These are phyloP conservation scores for Agrenia bidenticulata DNA, from an alignment of 2,888 invertebrate species.

Conservation along the genomic window DNA sequence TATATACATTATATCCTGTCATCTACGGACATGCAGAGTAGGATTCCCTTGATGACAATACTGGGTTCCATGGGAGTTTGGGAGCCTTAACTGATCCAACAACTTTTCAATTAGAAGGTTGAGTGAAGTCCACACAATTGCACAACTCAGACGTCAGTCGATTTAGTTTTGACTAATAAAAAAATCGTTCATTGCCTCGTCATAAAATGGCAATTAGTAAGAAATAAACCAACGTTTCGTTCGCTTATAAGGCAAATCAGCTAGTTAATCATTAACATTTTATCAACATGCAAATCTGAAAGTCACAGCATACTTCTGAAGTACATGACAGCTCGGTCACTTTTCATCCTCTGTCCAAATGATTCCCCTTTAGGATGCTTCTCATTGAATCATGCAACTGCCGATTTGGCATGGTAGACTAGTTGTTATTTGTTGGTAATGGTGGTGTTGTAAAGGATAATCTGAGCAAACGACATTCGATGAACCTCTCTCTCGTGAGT, in stretches of 20 bases:
- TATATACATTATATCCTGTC: not conserved
- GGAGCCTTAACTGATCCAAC: conserved; percentile 13
- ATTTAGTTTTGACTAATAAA: conserved; percentile 30
- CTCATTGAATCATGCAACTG: too few relatives aligned
- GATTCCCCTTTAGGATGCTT: not conserved
- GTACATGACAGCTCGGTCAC: conserved; percentile 8
- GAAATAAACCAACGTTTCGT: conserved; percentile 44
- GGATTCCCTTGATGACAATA: conserved; percentile 5
- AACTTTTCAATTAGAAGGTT: not conserved
- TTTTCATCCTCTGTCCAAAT: conserved; percentile 5
- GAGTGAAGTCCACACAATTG: conserved; percentile 18
- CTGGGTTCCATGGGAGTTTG: not conserved
- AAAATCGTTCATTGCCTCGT: conserved; percentile 41
- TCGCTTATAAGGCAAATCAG: conserved; percentile 47
- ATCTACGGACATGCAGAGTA: conserved; percentile 8
- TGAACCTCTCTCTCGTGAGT: not conserved
- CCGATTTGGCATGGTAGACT: too few relatives aligned
- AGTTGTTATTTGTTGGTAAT: too few relatives aligned
- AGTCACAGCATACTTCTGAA: conserved; percentile 38
- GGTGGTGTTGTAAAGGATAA: not conserved
- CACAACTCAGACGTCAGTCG: conserved; percentile 40
- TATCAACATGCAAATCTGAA: conserved; percentile 35
- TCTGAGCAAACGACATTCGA: conserved; percentile 3
- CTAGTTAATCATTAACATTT: conserved; percentile 42
- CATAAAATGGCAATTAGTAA: conserved; percentile 40